Conservation (phyloP, 1,140 invertebrate genomes). For the Helicoverpa armigera region DNA sequence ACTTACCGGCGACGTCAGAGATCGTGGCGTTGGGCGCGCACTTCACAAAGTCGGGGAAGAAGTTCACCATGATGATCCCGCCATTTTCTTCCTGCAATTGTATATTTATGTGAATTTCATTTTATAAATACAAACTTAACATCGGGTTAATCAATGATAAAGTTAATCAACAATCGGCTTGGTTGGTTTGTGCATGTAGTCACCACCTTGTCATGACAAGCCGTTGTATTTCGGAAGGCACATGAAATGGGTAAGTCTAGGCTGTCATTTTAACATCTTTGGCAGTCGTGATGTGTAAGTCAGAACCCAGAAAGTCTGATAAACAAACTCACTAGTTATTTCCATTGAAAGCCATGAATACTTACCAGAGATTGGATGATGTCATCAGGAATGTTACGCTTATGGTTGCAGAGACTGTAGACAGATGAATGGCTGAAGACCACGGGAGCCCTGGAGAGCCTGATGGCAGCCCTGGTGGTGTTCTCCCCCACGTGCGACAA, state of each 20-base stretch:
- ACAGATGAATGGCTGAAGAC: constrained; percentile 97
- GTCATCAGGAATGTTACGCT: constrained; percentile 94
- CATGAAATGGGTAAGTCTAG: too few relatives aligned
- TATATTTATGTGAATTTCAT: too few relatives aligned
- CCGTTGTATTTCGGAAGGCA: too few relatives aligned
- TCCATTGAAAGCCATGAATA: neutral
- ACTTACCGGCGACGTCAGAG: constrained; percentile 92
- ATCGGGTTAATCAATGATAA: too few relatives aligned
- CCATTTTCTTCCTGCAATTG: constrained; percentile 90
- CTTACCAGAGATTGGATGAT: constrained; percentile 93
- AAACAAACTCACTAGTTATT: too few relatives aligned
- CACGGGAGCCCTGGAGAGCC: constrained; percentile 92
- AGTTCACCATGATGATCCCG: constrained; percentile 96
- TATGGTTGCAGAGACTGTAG: constrained; percentile 93
- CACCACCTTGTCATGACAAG: too few relatives aligned
- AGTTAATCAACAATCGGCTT: too few relatives aligned
- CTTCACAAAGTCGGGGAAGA: constrained; percentile 94
- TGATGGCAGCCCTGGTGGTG: constrained; percentile 94
- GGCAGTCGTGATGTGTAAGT: too few relatives aligned
- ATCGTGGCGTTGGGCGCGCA: constrained; percentile 92
- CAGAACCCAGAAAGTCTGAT: too few relatives aligned
- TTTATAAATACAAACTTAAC: too few relatives aligned
- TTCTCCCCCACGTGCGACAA: constrained; percentile 94
- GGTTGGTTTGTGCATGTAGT: too few relatives aligned
- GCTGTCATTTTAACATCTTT: too few relatives aligned